These are phyloP conservation scores for Chrysotoxum bicinctum DNA, from an alignment of 2,888 invertebrate species.

Conservation along the genomic window DNA sequence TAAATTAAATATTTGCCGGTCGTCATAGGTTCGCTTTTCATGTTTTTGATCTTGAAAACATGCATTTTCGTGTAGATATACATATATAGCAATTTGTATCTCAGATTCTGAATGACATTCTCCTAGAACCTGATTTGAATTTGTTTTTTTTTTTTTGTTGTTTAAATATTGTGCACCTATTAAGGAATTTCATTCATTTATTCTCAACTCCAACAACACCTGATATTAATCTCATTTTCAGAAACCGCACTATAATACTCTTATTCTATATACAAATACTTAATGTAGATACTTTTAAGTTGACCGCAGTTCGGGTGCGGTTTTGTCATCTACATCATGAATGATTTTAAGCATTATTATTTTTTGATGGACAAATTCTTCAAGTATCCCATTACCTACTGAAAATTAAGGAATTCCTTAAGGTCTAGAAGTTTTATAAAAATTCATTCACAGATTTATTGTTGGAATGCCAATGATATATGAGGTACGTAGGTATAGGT, in stretches of 20 bases:
- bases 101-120: conserved; percentile 27
- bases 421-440: conserved; percentile 3
- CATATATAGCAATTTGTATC: background rate
- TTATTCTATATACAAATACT: background rate
- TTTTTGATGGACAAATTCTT: conserved; percentile 33
- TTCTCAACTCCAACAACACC: conserved; percentile 34
- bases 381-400: conserved; percentile 49
- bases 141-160: background rate
- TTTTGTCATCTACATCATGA: background rate
- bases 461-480: background rate
- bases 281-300: background rate
- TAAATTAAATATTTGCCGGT: background rate
- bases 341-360: background rate
- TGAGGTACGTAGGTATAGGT: background rate
- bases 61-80: conserved; percentile 36
- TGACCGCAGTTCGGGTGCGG: conserved; percentile 27
- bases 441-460: conserved; percentile 56
- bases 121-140: conserved; percentile 21
- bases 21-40: background rate
- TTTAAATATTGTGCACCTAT: background rate
- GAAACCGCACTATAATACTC: conserved; percentile 27
- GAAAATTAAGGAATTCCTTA: conserved; percentile 26
- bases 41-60: conserved; percentile 29
- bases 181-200: conserved; percentile 62
- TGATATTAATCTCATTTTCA: conserved; percentile 57